These are phyloP conservation scores for Lasioglossum morio DNA, from an alignment of 2,888 invertebrate genomes.

Conservation along the genomic window DNA sequence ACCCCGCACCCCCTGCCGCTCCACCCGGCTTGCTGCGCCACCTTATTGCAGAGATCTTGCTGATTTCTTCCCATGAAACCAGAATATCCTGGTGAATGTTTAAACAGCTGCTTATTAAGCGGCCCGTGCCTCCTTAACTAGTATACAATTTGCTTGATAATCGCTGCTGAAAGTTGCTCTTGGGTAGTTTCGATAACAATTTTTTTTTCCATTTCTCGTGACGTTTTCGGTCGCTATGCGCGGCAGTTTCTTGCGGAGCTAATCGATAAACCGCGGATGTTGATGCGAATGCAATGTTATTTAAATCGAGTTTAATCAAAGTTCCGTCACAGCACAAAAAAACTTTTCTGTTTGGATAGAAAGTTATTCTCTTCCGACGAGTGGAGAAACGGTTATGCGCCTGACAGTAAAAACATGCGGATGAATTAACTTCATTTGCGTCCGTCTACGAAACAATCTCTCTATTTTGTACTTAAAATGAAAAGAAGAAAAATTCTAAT, in stretches of 20 bases:
- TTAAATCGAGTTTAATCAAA: background rate
- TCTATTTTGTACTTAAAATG: background rate
- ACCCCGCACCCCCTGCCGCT: background rate
- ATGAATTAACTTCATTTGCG: background rate
- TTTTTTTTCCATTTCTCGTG: background rate
- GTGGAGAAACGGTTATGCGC: background rate
- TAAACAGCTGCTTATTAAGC: background rate
- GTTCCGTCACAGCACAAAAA: background rate
- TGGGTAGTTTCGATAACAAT: background rate
- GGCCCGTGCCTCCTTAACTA: background rate
- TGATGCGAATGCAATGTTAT: background rate
- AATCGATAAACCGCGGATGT: background rate
- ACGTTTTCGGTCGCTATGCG: background rate
- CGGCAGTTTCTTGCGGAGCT: too few species aligned
- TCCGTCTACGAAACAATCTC: background rate
- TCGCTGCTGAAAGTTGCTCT: background rate
- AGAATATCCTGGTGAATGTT: background rate
- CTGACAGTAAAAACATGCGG: background rate
- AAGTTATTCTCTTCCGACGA: background rate
- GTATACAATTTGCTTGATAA: background rate
- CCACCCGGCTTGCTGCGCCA: background rate
- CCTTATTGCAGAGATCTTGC: background rate
- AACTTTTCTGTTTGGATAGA: background rate
- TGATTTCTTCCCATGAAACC: background rate
- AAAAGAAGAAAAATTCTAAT: background rate